Evolutionary conservation across 2,113 vertebrate genomes (phyloP).

Genomic region (Macquaria ambigua): DNA sequence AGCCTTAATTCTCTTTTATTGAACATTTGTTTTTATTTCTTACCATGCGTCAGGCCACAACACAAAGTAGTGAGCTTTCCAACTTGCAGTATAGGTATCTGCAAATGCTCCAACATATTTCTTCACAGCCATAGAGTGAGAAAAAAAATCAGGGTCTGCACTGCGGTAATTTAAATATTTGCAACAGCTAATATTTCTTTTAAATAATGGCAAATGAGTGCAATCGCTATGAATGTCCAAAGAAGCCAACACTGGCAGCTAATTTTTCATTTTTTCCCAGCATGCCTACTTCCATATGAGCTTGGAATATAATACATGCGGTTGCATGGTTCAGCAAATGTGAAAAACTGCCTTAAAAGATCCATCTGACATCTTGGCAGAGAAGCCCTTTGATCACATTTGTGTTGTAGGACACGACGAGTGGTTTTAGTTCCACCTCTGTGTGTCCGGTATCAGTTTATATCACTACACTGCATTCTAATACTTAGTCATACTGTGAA

Average conservation of each 20-base stretch:
- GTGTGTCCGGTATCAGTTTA: slow-evolving; percentile 15
- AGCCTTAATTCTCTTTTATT: slow-evolving; percentile 52
- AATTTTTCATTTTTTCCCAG: slow-evolving; percentile 48
- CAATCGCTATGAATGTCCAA: slow-evolving; percentile 8
- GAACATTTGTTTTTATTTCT: slow-evolving; percentile 35
- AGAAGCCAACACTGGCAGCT: slow-evolving; percentile 49
- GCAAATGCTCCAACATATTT: slow-evolving; percentile 27
- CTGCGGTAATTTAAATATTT: background rate
- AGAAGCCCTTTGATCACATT: slow-evolving; percentile 24
- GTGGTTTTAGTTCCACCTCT: slow-evolving; percentile 24
- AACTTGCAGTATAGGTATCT: slow-evolving; percentile 10
- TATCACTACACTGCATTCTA: slow-evolving; percentile 9
- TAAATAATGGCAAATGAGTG: slow-evolving; percentile 34
- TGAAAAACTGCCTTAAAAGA: slow-evolving; percentile 37
- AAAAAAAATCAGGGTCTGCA: background rate
- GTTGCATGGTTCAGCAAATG: slow-evolving; percentile 31
- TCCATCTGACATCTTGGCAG: slow-evolving; percentile 32
- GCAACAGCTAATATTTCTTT: slow-evolving; percentile 10
- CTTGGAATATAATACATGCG: slow-evolving; percentile 49
- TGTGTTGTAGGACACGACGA: slow-evolving; percentile 2
- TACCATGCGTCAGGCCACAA: background rate
- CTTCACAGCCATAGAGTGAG: background rate
- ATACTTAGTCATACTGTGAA: background rate
- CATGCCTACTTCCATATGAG: slow-evolving; percentile 45
- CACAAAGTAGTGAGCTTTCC: slow-evolving; percentile 12